Base-by-base conservation (phyloP, 2,888 invertebrate genomes). In the Phyto melanocephala region DNA sequence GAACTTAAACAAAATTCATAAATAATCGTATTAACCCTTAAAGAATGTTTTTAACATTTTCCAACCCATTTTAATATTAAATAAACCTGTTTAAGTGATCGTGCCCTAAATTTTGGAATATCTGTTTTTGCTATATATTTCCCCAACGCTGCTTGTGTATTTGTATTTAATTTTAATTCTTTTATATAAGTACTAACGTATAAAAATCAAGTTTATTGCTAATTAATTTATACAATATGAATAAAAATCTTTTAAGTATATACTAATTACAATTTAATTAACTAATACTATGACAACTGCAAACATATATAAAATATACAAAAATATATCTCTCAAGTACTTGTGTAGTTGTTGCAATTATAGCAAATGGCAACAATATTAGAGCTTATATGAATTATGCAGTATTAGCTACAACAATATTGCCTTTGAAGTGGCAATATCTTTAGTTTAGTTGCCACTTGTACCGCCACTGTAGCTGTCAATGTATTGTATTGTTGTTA, bases 221-320 rank as follows among this genome's bases (percentile, higher is more conserved):
- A 78, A 81, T 78, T 81, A 68, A 81, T 78, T 81, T 65, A 78
- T 28, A 60, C 40, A 68, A n/a, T 52, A 70, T 71, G 47, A 37
- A 63, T 67, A 75, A 74, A 71, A 70, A 70, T 70, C 65, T 24
- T 67, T 52, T 56, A 60, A 82, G 70, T 75, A 71, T 75, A 65
- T 67, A 28, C 4, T 28, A 79, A 82, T 82, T 82, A 62, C 75
- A 65, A 79, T 71, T 71, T 71, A 82, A 79, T 75, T 82, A 75
- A 79, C 78, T 52, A 78, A 81, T 74, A 78, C 81, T 13, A 62
- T 78, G 47, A 65, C 71, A 63, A 54, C 15, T 45, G 58, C 20
- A 28, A 8, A 42, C 20, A 22, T 20, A 17, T 7, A 7, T 15
- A 20, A 45, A 17, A 7, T 15, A 45, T 33, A 3, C n/a, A 20